These are phyloP conservation scores for Agrochola lychnidis DNA, from an alignment of 2,888 invertebrate species.

Conservation along the genomic window DNA sequence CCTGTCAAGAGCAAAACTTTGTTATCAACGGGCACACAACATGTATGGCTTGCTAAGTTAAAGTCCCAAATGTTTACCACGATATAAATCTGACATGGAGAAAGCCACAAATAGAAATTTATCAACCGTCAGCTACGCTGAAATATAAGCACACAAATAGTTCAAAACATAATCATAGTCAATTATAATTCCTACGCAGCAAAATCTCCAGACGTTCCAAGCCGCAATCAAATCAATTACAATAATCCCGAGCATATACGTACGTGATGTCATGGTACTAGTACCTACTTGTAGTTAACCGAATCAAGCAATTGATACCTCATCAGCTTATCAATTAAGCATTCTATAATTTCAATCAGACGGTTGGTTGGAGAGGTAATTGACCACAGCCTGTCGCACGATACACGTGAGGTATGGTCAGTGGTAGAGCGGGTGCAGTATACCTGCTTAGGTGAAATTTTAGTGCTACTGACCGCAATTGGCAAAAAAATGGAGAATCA, in stretches of 20 bases:
- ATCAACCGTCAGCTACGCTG: neutral
- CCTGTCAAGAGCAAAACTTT: neutral
- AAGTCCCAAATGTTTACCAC: neutral
- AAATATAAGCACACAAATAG: neutral
- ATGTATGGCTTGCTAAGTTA: neutral
- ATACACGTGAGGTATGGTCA: conserved; percentile 26
- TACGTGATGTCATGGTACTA: neutral
- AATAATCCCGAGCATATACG: conserved; percentile 19
- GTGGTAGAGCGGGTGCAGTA: conserved; percentile 10
- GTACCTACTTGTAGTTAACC: conserved; percentile 25
- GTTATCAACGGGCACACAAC: neutral
- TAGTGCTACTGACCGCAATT: neutral
- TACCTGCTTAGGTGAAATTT: neutral
- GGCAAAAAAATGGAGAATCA: too few relatives aligned
- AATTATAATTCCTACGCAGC: neutral
- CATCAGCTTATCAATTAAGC: conserved; percentile 76
- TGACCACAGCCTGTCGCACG: conserved; percentile 69
- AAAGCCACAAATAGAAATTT: neutral
- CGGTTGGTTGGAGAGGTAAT: conserved; percentile 75
- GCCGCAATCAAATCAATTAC: conserved; percentile 25
- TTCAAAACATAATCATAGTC: neutral
- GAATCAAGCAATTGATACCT: conserved; percentile 61
- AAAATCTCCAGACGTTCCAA: neutral
- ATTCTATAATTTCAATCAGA: conserved; percentile 81
- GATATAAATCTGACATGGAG: neutral